These are phyloP conservation scores for Heliconius ismenius DNA, from an alignment of 2,888 invertebrate species.

Conservation along the genomic window DNA sequence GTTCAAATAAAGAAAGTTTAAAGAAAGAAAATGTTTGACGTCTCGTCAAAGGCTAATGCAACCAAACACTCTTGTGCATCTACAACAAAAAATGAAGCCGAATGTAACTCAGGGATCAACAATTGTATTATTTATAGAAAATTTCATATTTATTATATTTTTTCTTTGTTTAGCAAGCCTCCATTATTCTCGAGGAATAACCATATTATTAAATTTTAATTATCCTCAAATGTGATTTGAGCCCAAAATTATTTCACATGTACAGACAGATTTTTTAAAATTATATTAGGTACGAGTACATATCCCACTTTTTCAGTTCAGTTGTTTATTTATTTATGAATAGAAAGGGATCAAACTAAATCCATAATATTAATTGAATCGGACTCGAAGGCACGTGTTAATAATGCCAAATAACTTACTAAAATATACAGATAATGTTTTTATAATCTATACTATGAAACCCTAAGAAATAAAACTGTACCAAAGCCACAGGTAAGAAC, in stretches of 20 bases:
- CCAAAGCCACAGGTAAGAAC: not conserved
- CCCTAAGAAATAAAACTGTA: too few species aligned
- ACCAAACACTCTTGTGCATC: slow-evolving; percentile 23
- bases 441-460: too few species aligned
- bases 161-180: not conserved
- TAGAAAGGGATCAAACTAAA: too few species aligned
- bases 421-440: not conserved
- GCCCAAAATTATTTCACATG: not conserved
- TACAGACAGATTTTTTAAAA: not conserved
- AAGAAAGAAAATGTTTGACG: not conserved
- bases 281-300: too few species aligned
- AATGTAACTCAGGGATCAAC: slow-evolving; percentile 14
- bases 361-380: too few species aligned
- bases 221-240: not conserved
- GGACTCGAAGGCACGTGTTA: too few species aligned
- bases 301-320: too few species aligned
- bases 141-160: not conserved
- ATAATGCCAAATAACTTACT: not conserved
- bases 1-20: too few species aligned
- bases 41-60: slow-evolving; percentile 14
- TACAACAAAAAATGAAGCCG: slow-evolving; percentile 27
- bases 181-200: not conserved
- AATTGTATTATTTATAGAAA: slow-evolving; percentile 21
- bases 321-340: too few species aligned
- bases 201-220: too few species aligned